These are phyloP conservation scores for Entomobrya multifasciata DNA, from an alignment of 2,888 invertebrate species.

Conservation along the genomic window DNA sequence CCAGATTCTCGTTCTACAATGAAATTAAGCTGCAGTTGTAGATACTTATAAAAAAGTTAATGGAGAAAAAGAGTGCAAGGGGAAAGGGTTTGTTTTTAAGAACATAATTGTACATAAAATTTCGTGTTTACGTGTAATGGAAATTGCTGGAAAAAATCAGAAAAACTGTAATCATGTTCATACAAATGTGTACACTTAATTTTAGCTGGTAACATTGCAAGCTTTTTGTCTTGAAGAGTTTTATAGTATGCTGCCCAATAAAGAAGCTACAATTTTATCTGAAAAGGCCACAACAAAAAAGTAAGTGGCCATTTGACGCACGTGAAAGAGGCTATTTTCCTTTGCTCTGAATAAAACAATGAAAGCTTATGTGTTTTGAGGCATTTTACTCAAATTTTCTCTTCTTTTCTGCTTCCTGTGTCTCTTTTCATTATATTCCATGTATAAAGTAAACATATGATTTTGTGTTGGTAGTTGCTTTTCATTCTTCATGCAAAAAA, in stretches of 20 bases:
- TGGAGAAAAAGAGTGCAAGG: not conserved
- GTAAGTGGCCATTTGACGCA: slow-evolving; percentile 57
- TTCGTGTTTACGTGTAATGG: slow-evolving; percentile 49
- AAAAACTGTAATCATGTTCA: not conserved
- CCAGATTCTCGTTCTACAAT: not conserved
- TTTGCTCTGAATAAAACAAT: slow-evolving; percentile 48
- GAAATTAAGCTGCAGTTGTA: not conserved
- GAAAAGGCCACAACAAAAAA: slow-evolving; percentile 19
- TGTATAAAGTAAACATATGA: no score
- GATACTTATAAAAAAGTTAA: slow-evolving; percentile 48
- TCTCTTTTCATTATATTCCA: not conserved
- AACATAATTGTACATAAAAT: slow-evolving; percentile 11
- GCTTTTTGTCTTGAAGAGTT: not conserved
- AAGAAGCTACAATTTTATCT: slow-evolving; percentile 8
- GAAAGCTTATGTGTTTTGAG: slow-evolving; percentile 35
- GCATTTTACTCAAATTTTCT: slow-evolving; percentile 39
- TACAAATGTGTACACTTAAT: not conserved
- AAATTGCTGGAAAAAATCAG: slow-evolving; percentile 46
- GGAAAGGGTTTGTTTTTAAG: not conserved
- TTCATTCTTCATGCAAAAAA: not conserved
- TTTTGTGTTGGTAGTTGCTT: not conserved
- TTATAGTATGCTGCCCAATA: not conserved
- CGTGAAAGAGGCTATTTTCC: slow-evolving; percentile 57
- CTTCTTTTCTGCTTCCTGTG: not conserved
- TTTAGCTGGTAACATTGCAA: no score